Conservation (phyloP, 2,797 vertebrate genomes). For the Sebastes goodei region DNA sequence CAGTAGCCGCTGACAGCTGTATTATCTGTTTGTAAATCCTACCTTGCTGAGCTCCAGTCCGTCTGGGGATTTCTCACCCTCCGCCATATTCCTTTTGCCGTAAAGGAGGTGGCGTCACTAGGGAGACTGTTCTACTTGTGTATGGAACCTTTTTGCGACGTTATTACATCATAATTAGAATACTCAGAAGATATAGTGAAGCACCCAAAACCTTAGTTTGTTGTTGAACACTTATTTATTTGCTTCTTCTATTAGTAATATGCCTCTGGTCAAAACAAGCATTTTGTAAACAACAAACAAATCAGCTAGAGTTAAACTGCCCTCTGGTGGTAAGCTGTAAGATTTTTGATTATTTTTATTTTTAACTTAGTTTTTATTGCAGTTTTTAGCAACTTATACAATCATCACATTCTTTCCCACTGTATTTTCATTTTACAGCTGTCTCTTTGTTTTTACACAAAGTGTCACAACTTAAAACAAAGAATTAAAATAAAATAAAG, state of each 20-base stretch:
- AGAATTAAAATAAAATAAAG: no score
- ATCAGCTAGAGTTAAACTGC: not conserved
- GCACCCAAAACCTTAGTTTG: accelerated
- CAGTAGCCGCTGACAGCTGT: slow-evolving; percentile 7
- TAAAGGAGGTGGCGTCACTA: slow-evolving; percentile 69
- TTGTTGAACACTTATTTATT: no score
- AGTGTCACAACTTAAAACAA: no score
- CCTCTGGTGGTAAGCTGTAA: not conserved
- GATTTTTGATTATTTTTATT: not conserved
- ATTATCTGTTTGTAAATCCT: slow-evolving; percentile 42
- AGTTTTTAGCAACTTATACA: no score
- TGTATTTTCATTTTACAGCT: no score
- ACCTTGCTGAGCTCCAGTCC: slow-evolving; percentile 81
- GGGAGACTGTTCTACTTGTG: slow-evolving; percentile 36
- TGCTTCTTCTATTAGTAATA: not conserved
- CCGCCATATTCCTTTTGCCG: slow-evolving; percentile 86
- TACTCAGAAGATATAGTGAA: not conserved
- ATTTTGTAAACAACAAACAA: not conserved
- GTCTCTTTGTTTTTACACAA: no score
- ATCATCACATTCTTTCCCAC: no score
- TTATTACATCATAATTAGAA: not conserved
- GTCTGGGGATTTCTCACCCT: slow-evolving; percentile 67
- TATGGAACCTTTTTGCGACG: slow-evolving; percentile 28
- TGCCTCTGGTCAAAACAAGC: not conserved
- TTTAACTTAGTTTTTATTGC: no score